Evolutionary conservation across 2,888 invertebrate genomes (phyloP).

Genomic region (Philhelius pedissequus): DNA sequence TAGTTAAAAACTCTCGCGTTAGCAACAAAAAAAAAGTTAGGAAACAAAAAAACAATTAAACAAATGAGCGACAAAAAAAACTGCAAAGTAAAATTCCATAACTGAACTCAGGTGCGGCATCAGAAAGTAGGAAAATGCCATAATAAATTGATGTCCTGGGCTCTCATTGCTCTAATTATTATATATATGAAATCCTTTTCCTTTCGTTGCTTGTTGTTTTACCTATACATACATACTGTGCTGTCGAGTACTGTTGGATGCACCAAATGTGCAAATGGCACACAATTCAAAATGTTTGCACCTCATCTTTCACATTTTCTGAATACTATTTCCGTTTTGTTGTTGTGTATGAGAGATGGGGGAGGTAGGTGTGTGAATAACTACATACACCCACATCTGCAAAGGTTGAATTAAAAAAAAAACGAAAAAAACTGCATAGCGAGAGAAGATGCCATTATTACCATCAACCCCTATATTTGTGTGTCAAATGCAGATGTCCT

Average conservation of each 20-base stretch:
- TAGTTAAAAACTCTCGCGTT: constrained; percentile 13
- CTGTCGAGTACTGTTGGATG: not conserved
- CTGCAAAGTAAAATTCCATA: not conserved
- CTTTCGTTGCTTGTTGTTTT: not conserved
- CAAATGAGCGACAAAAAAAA: constrained; percentile 23
- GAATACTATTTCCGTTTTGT: not conserved
- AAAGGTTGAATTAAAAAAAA: not conserved
- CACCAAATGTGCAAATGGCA: constrained; percentile 44
- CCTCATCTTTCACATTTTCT: constrained; percentile 39
- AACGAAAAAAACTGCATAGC: not conserved
- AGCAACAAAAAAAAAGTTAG: constrained; percentile 19
- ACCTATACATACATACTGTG: too few relatives aligned
- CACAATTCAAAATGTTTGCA: constrained; percentile 54
- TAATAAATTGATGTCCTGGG: constrained; percentile 51
- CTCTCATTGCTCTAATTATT: constrained; percentile 58
- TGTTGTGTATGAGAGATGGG: not conserved
- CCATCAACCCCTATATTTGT: constrained; percentile 17
- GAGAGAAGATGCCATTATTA: constrained; percentile 4
- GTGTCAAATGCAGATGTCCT: constrained; percentile 62
- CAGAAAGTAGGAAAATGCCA: not conserved
- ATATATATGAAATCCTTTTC: constrained; percentile 30
- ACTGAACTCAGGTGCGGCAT: not conserved
- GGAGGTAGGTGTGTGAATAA: not conserved
- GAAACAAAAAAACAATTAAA: not conserved
- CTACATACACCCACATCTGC: not conserved